Evolutionary conservation across 1,140 invertebrate species (phyloP).

Genomic region (Atta cephalotes): DNA sequence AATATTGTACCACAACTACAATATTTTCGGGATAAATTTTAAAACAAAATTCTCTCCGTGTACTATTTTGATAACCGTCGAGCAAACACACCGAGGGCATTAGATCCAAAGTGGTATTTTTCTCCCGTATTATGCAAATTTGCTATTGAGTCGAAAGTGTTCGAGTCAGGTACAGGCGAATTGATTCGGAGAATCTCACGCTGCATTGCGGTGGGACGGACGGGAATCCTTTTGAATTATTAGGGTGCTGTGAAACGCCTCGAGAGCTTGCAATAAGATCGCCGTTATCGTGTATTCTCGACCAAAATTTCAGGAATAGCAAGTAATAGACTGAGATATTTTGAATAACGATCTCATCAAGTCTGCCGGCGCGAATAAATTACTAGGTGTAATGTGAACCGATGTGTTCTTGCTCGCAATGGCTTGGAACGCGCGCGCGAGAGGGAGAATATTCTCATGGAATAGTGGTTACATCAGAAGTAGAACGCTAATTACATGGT

Average conservation of each 20-base stretch:
- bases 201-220: constrained; percentile 14
- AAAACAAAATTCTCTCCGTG: too few relatives aligned
- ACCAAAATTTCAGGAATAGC: constrained; percentile 51
- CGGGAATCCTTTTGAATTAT: constrained; percentile 64
- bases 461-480: constrained; percentile 49
- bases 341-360: constrained; percentile 68
- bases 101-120: constrained; percentile 38
- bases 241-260: constrained; percentile 21
- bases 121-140: constrained; percentile 62
- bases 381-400: constrained; percentile 38
- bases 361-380: constrained; percentile 49
- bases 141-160: constrained; percentile 48
- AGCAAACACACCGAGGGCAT: constrained; percentile 4
- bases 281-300: constrained; percentile 60
- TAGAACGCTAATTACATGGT: constrained; percentile 56
- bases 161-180: constrained; percentile 53
- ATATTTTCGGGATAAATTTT: too few relatives aligned
- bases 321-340: constrained; percentile 54
- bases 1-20: too few relatives aligned
- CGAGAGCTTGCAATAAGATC: constrained; percentile 62
- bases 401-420: constrained; percentile 28
- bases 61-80: constrained; percentile 25
- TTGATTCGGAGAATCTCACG: constrained; percentile 66
- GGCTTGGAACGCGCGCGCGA: background rate
- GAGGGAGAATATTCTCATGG: constrained; percentile 20